Percentiles rank a stretch among this genome's conserved stretches.
These are phyloP conservation scores for Oncopodura yosiiana DNA, from an alignment of 1,140 invertebrate species.

Conservation along the genomic window DNA sequence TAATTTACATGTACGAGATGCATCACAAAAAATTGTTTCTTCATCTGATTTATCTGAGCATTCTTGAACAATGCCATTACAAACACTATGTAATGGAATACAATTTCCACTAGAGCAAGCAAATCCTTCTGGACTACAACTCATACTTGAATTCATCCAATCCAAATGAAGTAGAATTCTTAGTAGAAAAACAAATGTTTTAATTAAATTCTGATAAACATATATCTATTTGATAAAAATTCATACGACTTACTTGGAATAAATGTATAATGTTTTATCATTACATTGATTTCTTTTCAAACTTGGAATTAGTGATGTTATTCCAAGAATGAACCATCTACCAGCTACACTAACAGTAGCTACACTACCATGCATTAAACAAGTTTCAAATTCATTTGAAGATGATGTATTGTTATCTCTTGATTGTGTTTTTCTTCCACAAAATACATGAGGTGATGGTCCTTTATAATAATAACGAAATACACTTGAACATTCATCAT, in stretches of 20 bases:
- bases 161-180: not conserved
- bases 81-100: not conserved
- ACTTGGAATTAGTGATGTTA: conserved; percentile 3
- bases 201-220: too few species aligned
- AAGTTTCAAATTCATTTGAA: not conserved
- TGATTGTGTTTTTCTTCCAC: not conserved
- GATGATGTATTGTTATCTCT: too few species aligned
- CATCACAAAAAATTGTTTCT: conserved; percentile 10
- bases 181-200: too few species aligned
- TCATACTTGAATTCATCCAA: not conserved
- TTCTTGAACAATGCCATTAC: not conserved
- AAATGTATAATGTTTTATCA: not conserved
- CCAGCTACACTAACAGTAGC: not conserved
- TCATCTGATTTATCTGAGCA: conserved; percentile 3
- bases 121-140: not conserved
- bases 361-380: conserved; percentile 11
- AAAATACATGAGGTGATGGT: not conserved
- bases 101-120: not conserved
- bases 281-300: not conserved
- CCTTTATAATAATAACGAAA: conserved; percentile 6
- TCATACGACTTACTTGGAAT: not conserved
- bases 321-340: not conserved
- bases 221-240: too few species aligned
- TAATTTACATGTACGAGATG: not conserved
- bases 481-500: not conserved